Percentiles rank a stretch among this genome's conserved stretches.
Evolutionary conservation across 1,140 invertebrate species (phyloP).

Genomic region (Ceratoteleas bidentatus): DNA sequence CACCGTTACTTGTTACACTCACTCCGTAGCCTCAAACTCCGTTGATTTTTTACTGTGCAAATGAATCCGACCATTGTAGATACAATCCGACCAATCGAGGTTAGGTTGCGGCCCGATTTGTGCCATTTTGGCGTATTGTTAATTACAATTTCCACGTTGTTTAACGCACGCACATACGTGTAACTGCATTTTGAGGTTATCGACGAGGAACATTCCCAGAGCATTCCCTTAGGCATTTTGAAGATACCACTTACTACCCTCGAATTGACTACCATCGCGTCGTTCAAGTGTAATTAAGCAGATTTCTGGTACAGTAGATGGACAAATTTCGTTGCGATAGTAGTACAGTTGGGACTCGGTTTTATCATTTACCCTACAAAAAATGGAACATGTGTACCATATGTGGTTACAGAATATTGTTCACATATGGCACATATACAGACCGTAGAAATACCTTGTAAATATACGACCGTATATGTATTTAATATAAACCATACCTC

Average conservation of each 20-base stretch:
- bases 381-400: too few relatives aligned
- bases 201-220: not conserved
- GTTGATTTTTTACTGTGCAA: too few relatives aligned
- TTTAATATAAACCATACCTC: too few relatives aligned
- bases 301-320: slow-evolving; percentile 8
- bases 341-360: not conserved
- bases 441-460: too few relatives aligned
- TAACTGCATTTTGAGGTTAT: slow-evolving; percentile 14
- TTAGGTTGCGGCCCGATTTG: not conserved
- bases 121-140: not conserved
- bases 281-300: slow-evolving; percentile 18
- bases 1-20: too few relatives aligned
- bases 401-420: too few relatives aligned
- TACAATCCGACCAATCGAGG: not conserved
- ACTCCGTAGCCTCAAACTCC: too few relatives aligned
- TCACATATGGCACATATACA: too few relatives aligned
- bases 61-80: too few relatives aligned
- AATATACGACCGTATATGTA: too few relatives aligned
- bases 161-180: not conserved
- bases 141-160: not conserved
- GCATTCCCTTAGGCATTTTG: slow-evolving; percentile 21
- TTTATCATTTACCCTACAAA: not conserved
- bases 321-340: not conserved
- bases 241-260: slow-evolving; percentile 24
- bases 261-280: slow-evolving; percentile 16